Conservation (phyloP, 2,797 vertebrate species). For the Octomys mimax region DNA sequence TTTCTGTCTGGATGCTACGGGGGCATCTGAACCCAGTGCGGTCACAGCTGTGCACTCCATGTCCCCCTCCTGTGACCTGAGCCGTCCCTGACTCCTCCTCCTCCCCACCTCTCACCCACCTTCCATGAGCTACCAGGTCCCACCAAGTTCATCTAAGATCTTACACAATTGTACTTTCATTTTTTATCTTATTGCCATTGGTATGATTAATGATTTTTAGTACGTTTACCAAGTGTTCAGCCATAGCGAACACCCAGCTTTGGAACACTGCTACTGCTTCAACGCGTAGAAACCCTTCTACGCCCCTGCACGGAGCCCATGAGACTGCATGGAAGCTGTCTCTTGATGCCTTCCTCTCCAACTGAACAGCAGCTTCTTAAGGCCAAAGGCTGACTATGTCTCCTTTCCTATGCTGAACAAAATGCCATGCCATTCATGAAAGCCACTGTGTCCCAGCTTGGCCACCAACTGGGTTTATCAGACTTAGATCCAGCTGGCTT, state of each 20-base stretch:
- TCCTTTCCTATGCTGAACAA: neutral
- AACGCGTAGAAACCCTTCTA: neutral
- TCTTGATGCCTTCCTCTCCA: neutral
- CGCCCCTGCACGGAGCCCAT: neutral
- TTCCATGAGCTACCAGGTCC: neutral
- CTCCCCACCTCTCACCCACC: neutral
- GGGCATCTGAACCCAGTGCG: neutral
- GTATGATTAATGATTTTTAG: neutral
- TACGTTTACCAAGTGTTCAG: neutral
- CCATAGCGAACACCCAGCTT: neutral
- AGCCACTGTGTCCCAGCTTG: neutral
- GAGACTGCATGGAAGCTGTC: neutral
- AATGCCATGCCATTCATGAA: neutral
- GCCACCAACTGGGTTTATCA: neutral
- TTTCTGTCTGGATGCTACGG: neutral
- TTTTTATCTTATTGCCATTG: neutral
- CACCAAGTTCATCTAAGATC: neutral
- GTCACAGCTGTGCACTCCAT: neutral
- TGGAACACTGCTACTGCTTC: neutral
- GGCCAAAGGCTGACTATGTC: neutral
- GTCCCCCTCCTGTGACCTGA: neutral
- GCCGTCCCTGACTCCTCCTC: neutral
- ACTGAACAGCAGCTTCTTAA: neutral
- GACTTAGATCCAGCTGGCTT: neutral
- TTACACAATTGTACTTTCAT: neutral